phyloP scores from a whole-genome alignment of 2,113 vertebrate genomes.

The Lamprologus tigripictilis region DNA sequence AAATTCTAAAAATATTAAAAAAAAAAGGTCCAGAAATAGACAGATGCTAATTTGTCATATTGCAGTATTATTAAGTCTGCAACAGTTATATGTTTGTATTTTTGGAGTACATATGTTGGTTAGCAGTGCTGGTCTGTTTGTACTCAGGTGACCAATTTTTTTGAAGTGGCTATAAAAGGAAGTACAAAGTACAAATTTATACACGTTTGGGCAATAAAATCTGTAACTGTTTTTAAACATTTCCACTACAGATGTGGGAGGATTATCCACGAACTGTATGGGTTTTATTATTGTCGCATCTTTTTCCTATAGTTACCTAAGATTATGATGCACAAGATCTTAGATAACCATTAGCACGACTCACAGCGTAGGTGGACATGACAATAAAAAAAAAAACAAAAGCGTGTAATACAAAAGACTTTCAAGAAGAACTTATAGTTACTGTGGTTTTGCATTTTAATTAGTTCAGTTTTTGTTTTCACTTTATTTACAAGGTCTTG shows the following conservation, averaged over 20 bases:
- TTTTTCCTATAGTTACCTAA: not conserved
- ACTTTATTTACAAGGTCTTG: not conserved
- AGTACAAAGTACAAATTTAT: not conserved
- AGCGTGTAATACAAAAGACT: not conserved
- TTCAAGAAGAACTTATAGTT: not conserved
- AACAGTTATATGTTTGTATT: not conserved
- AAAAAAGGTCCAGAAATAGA: not conserved
- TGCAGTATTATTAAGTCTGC: not conserved
- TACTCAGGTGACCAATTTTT: not conserved
- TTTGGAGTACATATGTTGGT: not conserved
- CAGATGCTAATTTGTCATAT: not conserved
- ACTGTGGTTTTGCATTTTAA: not conserved
- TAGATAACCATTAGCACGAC: not conserved
- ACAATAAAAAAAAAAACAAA: not conserved
- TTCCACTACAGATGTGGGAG: not conserved
- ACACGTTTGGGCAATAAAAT: not conserved
- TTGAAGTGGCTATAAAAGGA: not conserved
- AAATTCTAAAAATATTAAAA: fast-evolving
- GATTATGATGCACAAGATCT: not conserved
- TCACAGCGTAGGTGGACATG: not conserved
- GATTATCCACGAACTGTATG: not conserved
- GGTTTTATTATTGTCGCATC: not conserved
- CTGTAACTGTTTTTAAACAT: not conserved
- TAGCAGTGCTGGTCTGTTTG: not conserved
- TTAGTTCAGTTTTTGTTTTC: not conserved